Percentiles rank a stretch among this genome's conserved stretches.
phyloP scores from a whole-genome alignment of 2,888 invertebrate species.

The Drepanosiphum platanoidis region DNA sequence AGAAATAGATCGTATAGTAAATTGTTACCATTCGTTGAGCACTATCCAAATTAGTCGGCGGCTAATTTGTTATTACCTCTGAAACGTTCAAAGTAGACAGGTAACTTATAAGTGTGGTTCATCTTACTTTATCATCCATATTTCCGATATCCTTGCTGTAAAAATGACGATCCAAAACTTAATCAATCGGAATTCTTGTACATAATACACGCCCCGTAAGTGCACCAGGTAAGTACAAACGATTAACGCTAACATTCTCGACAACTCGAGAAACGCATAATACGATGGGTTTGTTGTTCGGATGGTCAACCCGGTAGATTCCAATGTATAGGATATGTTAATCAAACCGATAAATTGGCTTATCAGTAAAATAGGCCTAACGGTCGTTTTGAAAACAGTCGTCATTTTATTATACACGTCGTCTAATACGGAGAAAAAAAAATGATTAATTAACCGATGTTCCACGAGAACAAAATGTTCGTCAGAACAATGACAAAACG shows the following conservation, averaged over 20 bases:
- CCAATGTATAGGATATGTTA: neutral
- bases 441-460: too few relatives aligned
- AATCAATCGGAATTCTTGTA: neutral
- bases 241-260: neutral
- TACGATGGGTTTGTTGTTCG: neutral
- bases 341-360: neutral
- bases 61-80: too few relatives aligned
- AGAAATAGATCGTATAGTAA: too few relatives aligned
- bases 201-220: neutral
- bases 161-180: neutral
- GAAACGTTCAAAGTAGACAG: neutral
- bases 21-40: too few relatives aligned
- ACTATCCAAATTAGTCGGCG: too few relatives aligned
- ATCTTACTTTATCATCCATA: constrained; percentile 1
- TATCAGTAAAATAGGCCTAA: neutral
- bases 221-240: neutral
- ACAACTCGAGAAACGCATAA: neutral
- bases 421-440: neutral
- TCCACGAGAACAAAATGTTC: too few relatives aligned
- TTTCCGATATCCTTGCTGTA: neutral
- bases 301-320: neutral
- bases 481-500: too few relatives aligned
- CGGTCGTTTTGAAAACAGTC: neutral
- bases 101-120: too few relatives aligned
- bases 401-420: neutral